Evolutionary conservation across 1,140 invertebrate genomes (phyloP).

Genomic region (Aphis craccivora): DNA sequence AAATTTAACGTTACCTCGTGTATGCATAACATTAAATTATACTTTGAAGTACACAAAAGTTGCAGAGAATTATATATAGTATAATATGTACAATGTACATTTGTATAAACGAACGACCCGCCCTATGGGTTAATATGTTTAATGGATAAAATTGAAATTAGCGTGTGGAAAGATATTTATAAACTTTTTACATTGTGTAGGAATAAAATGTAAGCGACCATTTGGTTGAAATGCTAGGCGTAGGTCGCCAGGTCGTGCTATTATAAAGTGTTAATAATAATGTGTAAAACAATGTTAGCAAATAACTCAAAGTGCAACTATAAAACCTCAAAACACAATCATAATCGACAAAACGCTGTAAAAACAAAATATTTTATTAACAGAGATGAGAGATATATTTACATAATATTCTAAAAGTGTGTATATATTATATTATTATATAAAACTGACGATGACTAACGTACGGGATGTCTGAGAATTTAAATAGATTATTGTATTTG

Average conservation of each 20-base stretch:
- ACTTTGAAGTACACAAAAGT: constrained; percentile 24
- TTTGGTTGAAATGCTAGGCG: not conserved
- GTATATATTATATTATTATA: not conserved
- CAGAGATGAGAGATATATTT: not conserved
- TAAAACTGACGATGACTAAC: not conserved
- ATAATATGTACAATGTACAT: not conserved
- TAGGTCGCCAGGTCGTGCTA: not conserved
- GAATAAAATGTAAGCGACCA: not conserved
- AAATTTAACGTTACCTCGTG: constrained; percentile 22
- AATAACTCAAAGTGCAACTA: not conserved
- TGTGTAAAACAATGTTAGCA: not conserved
- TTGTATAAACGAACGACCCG: not conserved
- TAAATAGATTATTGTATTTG: not conserved
- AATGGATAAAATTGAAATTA: constrained; percentile 36
- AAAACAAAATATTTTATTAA: not conserved
- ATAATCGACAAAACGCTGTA: not conserved
- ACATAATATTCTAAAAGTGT: too few relatives aligned
- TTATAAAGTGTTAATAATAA: not conserved
- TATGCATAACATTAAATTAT: constrained; percentile 23
- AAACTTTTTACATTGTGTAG: not conserved
- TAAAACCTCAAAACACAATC: not conserved
- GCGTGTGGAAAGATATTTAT: not conserved
- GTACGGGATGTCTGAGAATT: not conserved
- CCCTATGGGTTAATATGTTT: not conserved
- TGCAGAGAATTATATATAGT: constrained; percentile 7